These are phyloP conservation scores for Hydroisotoma schaefferi DNA, from an alignment of 2,888 invertebrate genomes.

Conservation along the genomic window DNA sequence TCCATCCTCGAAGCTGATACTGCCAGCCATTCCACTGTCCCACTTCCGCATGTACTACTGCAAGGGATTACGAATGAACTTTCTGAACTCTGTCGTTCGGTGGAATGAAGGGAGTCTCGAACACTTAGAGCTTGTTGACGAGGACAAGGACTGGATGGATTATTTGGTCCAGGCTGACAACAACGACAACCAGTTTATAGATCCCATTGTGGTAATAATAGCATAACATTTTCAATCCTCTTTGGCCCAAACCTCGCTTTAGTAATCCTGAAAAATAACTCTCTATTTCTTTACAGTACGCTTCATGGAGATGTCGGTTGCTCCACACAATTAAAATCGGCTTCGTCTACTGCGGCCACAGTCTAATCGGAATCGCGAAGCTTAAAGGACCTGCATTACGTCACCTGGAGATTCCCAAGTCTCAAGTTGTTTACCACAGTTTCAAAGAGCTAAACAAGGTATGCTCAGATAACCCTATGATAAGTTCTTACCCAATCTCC, in stretches of 20 bases:
- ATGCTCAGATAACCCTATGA: background rate
- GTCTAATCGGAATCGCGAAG: constrained; percentile 64
- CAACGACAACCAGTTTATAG: constrained; percentile 42
- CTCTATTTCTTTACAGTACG: constrained; percentile 22
- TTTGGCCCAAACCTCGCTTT: background rate
- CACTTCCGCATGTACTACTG: constrained; percentile 46
- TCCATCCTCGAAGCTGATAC: constrained; percentile 40
- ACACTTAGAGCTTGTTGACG: constrained; percentile 45
- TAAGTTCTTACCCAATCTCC: background rate
- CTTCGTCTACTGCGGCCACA: constrained; percentile 59
- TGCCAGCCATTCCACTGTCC: constrained; percentile 42
- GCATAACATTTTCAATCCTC: background rate
- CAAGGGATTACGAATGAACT: constrained; percentile 41
- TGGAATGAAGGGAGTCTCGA: constrained; percentile 46
- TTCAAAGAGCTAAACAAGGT: constrained; percentile 40
- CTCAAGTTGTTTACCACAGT: constrained; percentile 41
- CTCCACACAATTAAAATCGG: constrained; percentile 45
- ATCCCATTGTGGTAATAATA: constrained; percentile 35
- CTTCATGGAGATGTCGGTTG: constrained; percentile 45
- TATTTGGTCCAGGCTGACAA: constrained; percentile 39
- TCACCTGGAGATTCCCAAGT: constrained; percentile 59
- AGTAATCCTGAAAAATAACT: background rate
- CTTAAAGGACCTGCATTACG: constrained; percentile 59
- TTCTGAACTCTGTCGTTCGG: constrained; percentile 42
- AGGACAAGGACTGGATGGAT: constrained; percentile 45